Conservation (phyloP, 2,113 vertebrate genomes). For the Plestiodon gilberti region DNA sequence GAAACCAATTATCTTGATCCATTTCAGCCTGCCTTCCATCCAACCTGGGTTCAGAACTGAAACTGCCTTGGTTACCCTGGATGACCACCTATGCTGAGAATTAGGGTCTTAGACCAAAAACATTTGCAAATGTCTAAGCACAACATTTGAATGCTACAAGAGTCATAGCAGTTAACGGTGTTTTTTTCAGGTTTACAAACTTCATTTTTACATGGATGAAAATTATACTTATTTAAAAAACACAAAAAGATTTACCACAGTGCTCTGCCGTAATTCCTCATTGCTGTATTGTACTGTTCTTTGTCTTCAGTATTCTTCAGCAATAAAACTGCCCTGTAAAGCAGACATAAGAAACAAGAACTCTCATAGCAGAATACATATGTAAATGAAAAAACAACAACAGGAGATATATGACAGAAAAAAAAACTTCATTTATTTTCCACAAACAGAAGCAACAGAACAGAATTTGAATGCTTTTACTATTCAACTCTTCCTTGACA, state of each 20-base stretch:
- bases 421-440: not conserved
- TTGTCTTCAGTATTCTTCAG: constrained; percentile 76
- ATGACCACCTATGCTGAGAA: not conserved
- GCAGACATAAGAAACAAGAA: constrained; percentile 14
- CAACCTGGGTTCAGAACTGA: not conserved
- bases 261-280: constrained; percentile 86
- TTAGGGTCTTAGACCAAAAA: too few relatives aligned
- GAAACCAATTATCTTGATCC: not conserved
- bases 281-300: constrained; percentile 77
- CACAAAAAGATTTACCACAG: constrained; percentile 83
- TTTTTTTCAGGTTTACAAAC: not conserved
- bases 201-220: not conserved
- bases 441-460: not conserved
- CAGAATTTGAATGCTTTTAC: not conserved
- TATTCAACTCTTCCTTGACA: not conserved
- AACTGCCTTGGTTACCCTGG: not conserved
- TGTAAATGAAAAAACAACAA: not conserved
- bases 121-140: too few relatives aligned
- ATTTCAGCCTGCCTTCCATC: not conserved
- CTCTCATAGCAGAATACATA: not conserved
- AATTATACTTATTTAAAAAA: not conserved
- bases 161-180: not conserved
- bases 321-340: constrained; percentile 84
- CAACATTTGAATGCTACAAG: not conserved
- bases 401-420: not conserved